phyloP scores from a whole-genome alignment of 2,888 invertebrate genomes.

The Drosophila subsilvestris region DNA sequence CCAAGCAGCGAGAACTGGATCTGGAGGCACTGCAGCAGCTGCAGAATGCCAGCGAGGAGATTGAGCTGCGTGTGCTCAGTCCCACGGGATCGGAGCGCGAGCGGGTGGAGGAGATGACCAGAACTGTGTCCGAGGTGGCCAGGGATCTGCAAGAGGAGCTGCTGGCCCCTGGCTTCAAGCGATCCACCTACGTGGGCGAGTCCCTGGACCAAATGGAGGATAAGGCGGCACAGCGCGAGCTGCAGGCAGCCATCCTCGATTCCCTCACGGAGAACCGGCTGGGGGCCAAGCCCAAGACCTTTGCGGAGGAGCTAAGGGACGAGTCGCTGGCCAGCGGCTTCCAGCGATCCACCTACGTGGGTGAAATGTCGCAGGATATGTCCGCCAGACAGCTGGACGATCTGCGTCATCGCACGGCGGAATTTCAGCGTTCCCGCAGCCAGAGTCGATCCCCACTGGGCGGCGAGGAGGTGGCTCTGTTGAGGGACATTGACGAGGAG shows the following conservation, averaged over 20 bases:
- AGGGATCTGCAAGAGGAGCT: conserved; percentile 78
- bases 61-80: conserved; percentile 68
- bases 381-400: conserved; percentile 70
- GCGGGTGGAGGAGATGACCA: conserved; percentile 25
- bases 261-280: conserved; percentile 67
- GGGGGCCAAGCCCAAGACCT: conserved; percentile 77
- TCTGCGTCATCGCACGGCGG: conserved; percentile 75
- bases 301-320: conserved; percentile 65
- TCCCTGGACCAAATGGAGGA: conserved; percentile 78
- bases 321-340: conserved; percentile 58
- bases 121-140: conserved; percentile 76
- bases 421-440: conserved; percentile 81
- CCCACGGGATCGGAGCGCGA: conserved; percentile 45
- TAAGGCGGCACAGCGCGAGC: conserved; percentile 66
- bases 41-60: conserved; percentile 72
- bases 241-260: conserved; percentile 80
- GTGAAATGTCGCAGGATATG: conserved; percentile 65
- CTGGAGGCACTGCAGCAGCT: conserved; percentile 75
- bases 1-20: conserved; percentile 73
- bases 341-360: conserved; percentile 65
- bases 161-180: conserved; percentile 74
- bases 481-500: conserved; percentile 66
- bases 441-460: conserved; percentile 80
- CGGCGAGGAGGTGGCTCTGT: conserved; percentile 44
- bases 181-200: conserved; percentile 83